Evolutionary conservation across 2,113 vertebrate species (phyloP).

Genomic region (Podarcis cretensis): DNA sequence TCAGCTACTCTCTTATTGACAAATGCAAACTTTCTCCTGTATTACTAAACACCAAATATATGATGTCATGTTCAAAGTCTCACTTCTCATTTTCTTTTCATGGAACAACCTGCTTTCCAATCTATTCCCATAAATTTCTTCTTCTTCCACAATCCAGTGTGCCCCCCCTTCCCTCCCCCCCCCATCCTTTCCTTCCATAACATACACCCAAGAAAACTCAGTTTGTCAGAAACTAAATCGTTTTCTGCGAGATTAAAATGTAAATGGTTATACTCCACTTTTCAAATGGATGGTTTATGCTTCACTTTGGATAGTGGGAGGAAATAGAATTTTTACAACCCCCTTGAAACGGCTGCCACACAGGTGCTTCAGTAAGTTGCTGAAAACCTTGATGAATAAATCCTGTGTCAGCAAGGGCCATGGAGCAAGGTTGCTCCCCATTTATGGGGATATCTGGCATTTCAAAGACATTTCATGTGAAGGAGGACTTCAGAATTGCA

Average conservation of each 20-base stretch:
- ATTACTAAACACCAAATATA: neutral
- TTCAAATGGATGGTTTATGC: constrained; percentile 55
- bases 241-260: constrained; percentile 72
- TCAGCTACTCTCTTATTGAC: neutral
- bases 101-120: rapidly evolving
- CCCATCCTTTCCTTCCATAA: neutral
- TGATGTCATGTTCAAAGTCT: neutral
- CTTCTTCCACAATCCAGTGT: neutral
- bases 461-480: constrained; percentile 41
- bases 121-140: constrained; percentile 2
- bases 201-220: constrained; percentile 36
- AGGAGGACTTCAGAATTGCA: constrained; percentile 19
- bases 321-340: constrained; percentile 74
- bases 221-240: constrained; percentile 61
- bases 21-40: neutral
- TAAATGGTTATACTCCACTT: constrained; percentile 68
- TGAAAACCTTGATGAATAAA: constrained; percentile 67
- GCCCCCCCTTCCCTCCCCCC: neutral
- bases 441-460: constrained; percentile 47
- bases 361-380: constrained; percentile 42
- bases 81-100: rapidly evolving
- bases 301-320: constrained; percentile 54
- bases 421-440: constrained; percentile 42
- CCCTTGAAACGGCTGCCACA: constrained; percentile 46
- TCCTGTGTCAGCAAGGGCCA: constrained; percentile 49